Evolutionary conservation across 2,797 vertebrate genomes (phyloP).

Genomic region (Melopsittacus undulatus): DNA sequence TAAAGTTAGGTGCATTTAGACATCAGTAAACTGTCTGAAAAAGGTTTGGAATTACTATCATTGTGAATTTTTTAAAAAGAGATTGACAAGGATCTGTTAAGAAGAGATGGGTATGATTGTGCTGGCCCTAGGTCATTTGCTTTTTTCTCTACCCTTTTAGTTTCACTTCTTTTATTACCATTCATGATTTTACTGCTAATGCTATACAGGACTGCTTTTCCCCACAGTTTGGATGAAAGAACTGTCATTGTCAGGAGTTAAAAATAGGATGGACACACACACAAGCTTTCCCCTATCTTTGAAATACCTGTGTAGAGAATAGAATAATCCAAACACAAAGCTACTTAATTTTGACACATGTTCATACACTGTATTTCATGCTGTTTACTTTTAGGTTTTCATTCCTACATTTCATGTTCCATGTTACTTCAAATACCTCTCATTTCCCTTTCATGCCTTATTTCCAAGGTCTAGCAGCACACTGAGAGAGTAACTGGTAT

Average conservation of each 20-base stretch:
- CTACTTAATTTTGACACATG: neutral
- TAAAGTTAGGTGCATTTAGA: neutral
- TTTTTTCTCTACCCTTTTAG: neutral
- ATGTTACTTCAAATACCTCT: neutral
- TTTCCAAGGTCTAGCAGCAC: neutral
- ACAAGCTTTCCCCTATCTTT: neutral
- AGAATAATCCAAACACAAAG: neutral
- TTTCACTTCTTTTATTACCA: neutral
- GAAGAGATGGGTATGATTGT: neutral
- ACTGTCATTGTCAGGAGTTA: neutral
- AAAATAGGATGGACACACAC: neutral
- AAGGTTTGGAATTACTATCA: neutral
- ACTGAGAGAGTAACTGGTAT: neutral
- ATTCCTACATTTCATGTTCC: neutral
- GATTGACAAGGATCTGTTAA: neutral
- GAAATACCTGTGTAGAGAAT: neutral
- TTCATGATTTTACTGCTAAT: neutral
- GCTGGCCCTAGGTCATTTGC: neutral
- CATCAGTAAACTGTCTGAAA: neutral
- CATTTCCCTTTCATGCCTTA: neutral
- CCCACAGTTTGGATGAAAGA: neutral
- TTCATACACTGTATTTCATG: neutral
- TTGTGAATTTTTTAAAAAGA: neutral
- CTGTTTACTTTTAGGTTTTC: slow-evolving; percentile 22
- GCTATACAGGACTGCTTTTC: neutral